A percentile compares a stretch with the other conserved stretches of the same genome.
These are phyloP conservation scores for Ophion costatus DNA, from an alignment of 2,888 invertebrate genomes.

Conservation along the genomic window DNA sequence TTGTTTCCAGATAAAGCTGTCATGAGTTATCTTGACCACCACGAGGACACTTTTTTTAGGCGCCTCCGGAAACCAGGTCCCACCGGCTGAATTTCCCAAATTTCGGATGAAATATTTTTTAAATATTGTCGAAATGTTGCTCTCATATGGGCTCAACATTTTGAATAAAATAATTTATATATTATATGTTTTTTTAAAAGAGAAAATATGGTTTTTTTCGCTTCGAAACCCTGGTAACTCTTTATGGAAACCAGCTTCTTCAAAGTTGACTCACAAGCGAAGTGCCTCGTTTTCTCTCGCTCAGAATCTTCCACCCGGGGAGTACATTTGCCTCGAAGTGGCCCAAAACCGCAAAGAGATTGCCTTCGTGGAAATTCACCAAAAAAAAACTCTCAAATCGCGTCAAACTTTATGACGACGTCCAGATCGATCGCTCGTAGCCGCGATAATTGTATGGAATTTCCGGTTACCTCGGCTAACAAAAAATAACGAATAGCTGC, in stretches of 20 bases:
- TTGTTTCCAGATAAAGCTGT: too few species aligned
- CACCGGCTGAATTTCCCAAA: too few species aligned
- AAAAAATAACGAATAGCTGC: conserved; percentile 18
- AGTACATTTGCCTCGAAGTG: conserved; percentile 24
- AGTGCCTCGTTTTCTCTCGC: neutral
- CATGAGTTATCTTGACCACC: too few species aligned
- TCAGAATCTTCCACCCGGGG: neutral
- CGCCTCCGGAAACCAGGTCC: too few species aligned
- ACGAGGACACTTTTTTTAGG: too few species aligned
- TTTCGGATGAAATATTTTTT: too few species aligned
- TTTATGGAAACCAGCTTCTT: neutral
- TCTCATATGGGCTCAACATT: too few species aligned
- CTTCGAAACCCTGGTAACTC: too few species aligned
- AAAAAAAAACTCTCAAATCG: neutral
- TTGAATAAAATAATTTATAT: too few species aligned
- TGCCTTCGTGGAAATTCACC: neutral
- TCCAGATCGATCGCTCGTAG: conserved; percentile 53
- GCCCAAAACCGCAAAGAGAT: conserved; percentile 14
- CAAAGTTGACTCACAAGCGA: neutral
- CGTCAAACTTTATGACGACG: conserved; percentile 33
- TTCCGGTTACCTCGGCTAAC: neutral
- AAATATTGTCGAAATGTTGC: too few species aligned
- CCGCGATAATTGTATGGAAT: conserved; percentile 19
- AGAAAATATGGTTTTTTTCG: too few species aligned
- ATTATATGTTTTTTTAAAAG: too few species aligned